Evolutionary conservation across 2,113 vertebrate species (phyloP), one percentile per base, ranked within the genome.

Genomic region (Calypte anna): DNA sequence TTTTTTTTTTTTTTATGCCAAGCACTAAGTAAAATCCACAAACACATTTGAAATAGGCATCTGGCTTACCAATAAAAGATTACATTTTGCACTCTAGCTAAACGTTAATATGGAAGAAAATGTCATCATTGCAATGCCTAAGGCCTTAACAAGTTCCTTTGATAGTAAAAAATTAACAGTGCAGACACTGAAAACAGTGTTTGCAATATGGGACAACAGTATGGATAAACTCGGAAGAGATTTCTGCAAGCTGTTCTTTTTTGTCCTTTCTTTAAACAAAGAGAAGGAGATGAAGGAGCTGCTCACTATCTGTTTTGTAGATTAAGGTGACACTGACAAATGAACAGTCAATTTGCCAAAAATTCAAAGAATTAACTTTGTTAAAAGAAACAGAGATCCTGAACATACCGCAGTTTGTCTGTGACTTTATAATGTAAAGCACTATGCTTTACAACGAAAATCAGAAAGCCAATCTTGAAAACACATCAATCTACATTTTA

Each of bases 281-380:
- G 43, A 64, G 4, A 14, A 59, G 70, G 21, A 64, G 61, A 63
- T 57, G 79, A 78, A 77, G 46, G 57, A 75, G 43, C 40, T 91
- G 53, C n/a, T 88, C 23, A 16, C 68, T 94, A 50, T 64, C 91
- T 96, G 79, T 63, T 88, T 83, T 86, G 17, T 59, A 91, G 87
- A 94, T 83, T 88, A 83, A 83, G 75, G 69, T 84, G 90, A 94
- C 63, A 54, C 63, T 90, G 84, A 94, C 72, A 93, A 95, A 91
- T 74, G 78, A 94, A 70, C 43, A 62, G 67, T n/a, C 55, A n/a
- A 80, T 86, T 70, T 88, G 78, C 91, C 93, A 95, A 96, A 91
- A 93, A 93, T 91, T 27, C 87, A 23, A 94, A 90, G 93, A 93
- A 94, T 88, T 84, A 73, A 54, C 59, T 90, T 80, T n/a, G 57